These are phyloP conservation scores for Phocides pigmalion DNA, from an alignment of 1,140 invertebrate species.

Conservation along the genomic window DNA sequence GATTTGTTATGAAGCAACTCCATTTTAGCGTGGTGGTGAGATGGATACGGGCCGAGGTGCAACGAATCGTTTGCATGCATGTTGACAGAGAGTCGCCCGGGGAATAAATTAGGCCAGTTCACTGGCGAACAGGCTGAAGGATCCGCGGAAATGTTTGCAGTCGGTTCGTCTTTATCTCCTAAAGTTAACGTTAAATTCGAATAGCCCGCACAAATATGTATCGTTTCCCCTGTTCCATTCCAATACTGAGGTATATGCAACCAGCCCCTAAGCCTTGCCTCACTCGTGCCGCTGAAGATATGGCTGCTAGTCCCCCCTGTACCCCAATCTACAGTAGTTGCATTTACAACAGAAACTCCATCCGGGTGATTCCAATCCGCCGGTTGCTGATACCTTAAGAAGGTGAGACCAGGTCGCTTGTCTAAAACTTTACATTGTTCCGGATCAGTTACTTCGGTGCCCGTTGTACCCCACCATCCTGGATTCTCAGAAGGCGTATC, in stretches of 20 bases:
- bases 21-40: conserved; percentile 90
- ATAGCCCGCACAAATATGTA: conserved; percentile 89
- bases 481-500: conserved; percentile 90
- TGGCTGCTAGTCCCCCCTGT: conserved; percentile 88
- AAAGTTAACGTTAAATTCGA: conserved; percentile 66
- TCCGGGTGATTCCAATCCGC: conserved; percentile 94
- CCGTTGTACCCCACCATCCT: conserved; percentile 95
- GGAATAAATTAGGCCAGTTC: conserved; percentile 83
- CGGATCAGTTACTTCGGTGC: conserved; percentile 90
- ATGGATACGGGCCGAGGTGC: conserved; percentile 78
- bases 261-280: conserved; percentile 91
- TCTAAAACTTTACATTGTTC: conserved; percentile 92
- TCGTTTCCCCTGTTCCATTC: conserved; percentile 87
- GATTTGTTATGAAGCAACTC: conserved; percentile 90
- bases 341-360: conserved; percentile 92
- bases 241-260: conserved; percentile 89
- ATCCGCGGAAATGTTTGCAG: conserved; percentile 88
- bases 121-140: conserved; percentile 86
- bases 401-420: conserved; percentile 93
- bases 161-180: conserved; percentile 49
- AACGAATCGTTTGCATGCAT: conserved; percentile 87
- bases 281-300: conserved; percentile 88
- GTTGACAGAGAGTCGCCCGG: conserved; percentile 87
- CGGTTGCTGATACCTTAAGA: conserved; percentile 93
- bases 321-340: conserved; percentile 91